Percentiles rank a stretch among this genome's conserved stretches.
phyloP scores from a whole-genome alignment of 2,888 invertebrate genomes.

The Caenorhabditis japonica region DNA sequence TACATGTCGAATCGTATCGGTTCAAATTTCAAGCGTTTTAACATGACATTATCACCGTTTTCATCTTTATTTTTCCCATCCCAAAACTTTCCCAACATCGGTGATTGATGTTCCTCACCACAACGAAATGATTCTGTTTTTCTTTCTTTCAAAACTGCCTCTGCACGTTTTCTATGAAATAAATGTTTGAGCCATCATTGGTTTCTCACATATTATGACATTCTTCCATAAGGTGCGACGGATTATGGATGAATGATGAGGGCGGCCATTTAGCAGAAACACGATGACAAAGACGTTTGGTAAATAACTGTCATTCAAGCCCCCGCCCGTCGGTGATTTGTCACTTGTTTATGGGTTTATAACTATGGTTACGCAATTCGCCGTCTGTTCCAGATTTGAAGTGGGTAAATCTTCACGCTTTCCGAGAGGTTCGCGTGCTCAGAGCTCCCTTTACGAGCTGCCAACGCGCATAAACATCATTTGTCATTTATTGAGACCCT shows the following conservation, averaged over 20 bases:
- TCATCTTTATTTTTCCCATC: neutral
- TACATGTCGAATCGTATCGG: constrained; percentile 29
- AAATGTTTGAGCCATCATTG: constrained; percentile 12
- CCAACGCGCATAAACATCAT: constrained; percentile 54
- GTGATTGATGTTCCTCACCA: too few species aligned
- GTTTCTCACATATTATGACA: constrained; percentile 6
- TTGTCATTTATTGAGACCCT: constrained; percentile 51
- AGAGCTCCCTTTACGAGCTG: constrained; percentile 13
- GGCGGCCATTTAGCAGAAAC: constrained; percentile 15
- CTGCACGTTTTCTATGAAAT: constrained; percentile 34
- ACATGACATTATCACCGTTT: constrained; percentile 31
- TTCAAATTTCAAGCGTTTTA: constrained; percentile 7
- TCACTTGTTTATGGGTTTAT: constrained; percentile 29
- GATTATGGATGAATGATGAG: constrained; percentile 40
- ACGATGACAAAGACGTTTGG: constrained; percentile 6
- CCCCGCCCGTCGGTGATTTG: constrained; percentile 34
- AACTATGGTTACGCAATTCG: constrained; percentile 35
- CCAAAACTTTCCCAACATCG: constrained; percentile 2
- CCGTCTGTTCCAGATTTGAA: constrained; percentile 49
- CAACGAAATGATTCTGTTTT: too few species aligned
- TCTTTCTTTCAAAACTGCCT: constrained; percentile 3
- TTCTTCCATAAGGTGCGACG: constrained; percentile 15
- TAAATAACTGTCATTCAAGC: constrained; percentile 15
- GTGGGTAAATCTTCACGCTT: constrained; percentile 19
- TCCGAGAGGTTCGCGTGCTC: constrained; percentile 19